phyloP scores from a whole-genome alignment of 2,888 invertebrate genomes.

The Glyphotaelius pellucidus region DNA sequence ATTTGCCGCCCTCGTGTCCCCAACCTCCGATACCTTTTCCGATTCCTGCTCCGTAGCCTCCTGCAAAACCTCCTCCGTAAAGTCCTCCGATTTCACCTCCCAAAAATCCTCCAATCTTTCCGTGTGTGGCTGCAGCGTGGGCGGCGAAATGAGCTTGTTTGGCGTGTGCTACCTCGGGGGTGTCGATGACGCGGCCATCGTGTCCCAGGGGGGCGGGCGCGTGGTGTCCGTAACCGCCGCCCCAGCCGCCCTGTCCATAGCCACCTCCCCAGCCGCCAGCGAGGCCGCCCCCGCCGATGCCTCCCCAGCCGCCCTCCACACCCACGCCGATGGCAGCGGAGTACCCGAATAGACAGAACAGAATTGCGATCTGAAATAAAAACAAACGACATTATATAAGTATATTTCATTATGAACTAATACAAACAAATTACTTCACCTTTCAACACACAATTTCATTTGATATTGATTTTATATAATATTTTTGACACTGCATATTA shows the following conservation, averaged over 20 bases:
- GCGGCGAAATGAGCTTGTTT: constrained; percentile 58
- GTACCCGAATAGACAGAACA: constrained; percentile 25
- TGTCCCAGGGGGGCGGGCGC: constrained; percentile 57
- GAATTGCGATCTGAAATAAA: constrained; percentile 14
- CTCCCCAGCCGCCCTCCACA: constrained; percentile 4
- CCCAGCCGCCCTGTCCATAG: constrained; percentile 33
- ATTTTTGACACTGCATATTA: too few relatives aligned
- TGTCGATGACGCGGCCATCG: constrained; percentile 58
- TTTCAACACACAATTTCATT: too few relatives aligned
- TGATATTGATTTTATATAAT: too few relatives aligned
- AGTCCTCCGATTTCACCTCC: constrained; percentile 21
- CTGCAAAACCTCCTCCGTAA: constrained; percentile 32
- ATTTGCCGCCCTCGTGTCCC: constrained; percentile 54
- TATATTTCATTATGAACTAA: too few relatives aligned
- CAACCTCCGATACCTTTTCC: constrained; percentile 45
- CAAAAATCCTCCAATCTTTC: constrained; percentile 48
- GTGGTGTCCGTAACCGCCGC: constrained; percentile 66
- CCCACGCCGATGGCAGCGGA: constrained; percentile 2
- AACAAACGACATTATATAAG: too few relatives aligned
- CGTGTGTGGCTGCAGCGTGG: constrained; percentile 52
- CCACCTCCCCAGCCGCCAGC: constrained; percentile 46
- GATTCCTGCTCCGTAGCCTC: constrained; percentile 31
- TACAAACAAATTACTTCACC: too few relatives aligned
- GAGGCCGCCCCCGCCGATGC: constrained; percentile 11
- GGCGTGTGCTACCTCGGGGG: constrained; percentile 63